These are phyloP conservation scores for Drosophila neonasuta DNA, from an alignment of 2,888 invertebrate species.

Conservation along the genomic window DNA sequence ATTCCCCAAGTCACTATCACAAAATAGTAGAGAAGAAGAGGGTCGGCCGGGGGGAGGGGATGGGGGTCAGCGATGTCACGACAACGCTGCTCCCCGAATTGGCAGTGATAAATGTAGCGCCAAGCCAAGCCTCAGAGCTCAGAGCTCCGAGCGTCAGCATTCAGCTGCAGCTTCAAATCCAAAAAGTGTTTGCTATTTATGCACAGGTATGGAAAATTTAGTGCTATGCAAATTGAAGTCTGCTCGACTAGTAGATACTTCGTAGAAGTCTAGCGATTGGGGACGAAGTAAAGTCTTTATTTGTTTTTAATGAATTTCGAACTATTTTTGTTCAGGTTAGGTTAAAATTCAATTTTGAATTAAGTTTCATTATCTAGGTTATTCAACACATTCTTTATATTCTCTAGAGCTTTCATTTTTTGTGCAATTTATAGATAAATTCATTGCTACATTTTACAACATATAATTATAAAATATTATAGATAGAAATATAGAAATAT, in stretches of 20 bases:
- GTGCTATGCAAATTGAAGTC: too few relatives aligned
- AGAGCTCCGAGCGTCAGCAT: conserved; percentile 16
- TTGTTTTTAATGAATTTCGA: too few relatives aligned
- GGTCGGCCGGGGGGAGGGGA: not conserved
- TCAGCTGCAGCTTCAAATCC: conserved; percentile 51
- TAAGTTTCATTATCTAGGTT: too few relatives aligned
- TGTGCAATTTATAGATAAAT: too few relatives aligned
- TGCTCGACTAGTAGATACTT: conserved; percentile 10
- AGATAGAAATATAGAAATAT: too few relatives aligned
- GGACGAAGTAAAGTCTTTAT: too few relatives aligned
- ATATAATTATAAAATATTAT: too few relatives aligned
- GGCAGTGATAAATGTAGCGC: conserved; percentile 73
- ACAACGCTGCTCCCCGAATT: conserved; percentile 56
- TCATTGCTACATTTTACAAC: too few relatives aligned
- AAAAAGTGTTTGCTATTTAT: conserved; percentile 74
- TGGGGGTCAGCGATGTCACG: conserved; percentile 51
- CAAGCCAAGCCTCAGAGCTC: conserved; percentile 34
- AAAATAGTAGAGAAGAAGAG: not conserved
- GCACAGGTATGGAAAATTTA: conserved; percentile 56
- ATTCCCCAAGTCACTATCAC: conserved; percentile 17
- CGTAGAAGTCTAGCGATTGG: not conserved
- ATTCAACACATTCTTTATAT: too few relatives aligned
- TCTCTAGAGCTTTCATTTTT: too few relatives aligned
- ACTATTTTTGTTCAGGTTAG: too few relatives aligned
- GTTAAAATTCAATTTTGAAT: too few relatives aligned